These are phyloP conservation scores for Selenia dentaria DNA, from an alignment of 2,888 invertebrate species.

Conservation along the genomic window DNA sequence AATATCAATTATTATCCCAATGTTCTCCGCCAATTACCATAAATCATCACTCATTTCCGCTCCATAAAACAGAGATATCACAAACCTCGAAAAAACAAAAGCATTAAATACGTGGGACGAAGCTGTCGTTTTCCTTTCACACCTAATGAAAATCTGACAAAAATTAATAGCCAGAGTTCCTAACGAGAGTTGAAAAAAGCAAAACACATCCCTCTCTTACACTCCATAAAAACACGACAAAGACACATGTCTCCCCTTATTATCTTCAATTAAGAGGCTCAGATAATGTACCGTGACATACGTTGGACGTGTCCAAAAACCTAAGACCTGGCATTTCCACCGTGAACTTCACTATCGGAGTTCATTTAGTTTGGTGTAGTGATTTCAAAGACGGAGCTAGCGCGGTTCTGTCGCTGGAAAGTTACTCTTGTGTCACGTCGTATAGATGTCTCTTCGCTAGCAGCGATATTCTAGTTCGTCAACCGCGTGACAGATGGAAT, in stretches of 20 bases:
- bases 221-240: conserved; percentile 81
- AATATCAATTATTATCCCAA: no score
- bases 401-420: conserved; percentile 38
- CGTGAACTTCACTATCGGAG: conserved; percentile 32
- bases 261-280: conserved; percentile 83
- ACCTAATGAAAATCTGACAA: conserved; percentile 53
- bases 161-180: conserved; percentile 65
- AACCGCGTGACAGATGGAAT: conserved; percentile 66
- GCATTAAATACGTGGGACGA: conserved; percentile 24
- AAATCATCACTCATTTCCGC: conserved; percentile 17
- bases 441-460: conserved; percentile 20
- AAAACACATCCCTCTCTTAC: conserved; percentile 71
- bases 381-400: conserved; percentile 46
- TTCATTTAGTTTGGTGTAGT: conserved; percentile 49
- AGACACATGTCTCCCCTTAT: conserved; percentile 82
- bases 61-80: conserved; percentile 21
- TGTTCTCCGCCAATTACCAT: conserved; percentile 6
- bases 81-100: conserved; percentile 25
- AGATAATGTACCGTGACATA: conserved; percentile 80
- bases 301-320: conserved; percentile 47
- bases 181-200: conserved; percentile 67
- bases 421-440: conserved; percentile 28
- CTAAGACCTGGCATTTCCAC: conserved; percentile 46
- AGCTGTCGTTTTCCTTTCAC: conserved; percentile 30
- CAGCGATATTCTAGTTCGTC: conserved; percentile 41